phyloP scores from a whole-genome alignment of 2,113 vertebrate species.

The Leuciscus idus region DNA sequence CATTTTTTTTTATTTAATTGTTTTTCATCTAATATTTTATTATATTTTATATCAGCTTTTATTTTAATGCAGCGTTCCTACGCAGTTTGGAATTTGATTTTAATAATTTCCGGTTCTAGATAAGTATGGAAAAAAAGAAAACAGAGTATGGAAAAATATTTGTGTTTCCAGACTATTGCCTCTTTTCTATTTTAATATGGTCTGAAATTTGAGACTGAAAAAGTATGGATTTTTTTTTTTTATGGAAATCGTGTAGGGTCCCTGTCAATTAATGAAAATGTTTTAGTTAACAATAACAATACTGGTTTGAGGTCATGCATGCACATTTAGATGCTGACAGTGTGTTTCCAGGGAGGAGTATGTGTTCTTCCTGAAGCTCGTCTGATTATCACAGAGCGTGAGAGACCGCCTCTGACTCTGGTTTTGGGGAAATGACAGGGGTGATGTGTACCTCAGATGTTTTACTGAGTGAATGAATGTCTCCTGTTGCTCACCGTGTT shows the following conservation, averaged over 20 bases:
- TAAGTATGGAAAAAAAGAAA: too few relatives aligned
- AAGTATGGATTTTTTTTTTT: too few relatives aligned
- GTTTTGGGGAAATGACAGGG: background rate
- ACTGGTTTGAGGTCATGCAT: background rate
- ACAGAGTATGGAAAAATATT: too few relatives aligned
- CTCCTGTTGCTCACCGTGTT: background rate
- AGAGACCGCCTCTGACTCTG: background rate
- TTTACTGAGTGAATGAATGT: background rate
- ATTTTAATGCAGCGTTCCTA: background rate
- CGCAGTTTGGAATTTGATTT: too few relatives aligned
- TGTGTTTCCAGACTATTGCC: too few relatives aligned
- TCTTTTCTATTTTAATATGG: too few relatives aligned
- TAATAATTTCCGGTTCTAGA: too few relatives aligned
- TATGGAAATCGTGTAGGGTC: too few relatives aligned
- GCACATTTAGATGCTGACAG: background rate
- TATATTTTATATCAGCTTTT: background rate
- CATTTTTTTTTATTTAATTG: too few relatives aligned
- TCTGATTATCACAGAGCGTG: slow-evolving; percentile 5
- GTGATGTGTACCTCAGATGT: background rate
- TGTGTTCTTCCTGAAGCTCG: slow-evolving; percentile 8
- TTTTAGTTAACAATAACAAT: background rate
- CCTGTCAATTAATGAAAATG: background rate
- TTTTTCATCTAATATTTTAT: background rate
- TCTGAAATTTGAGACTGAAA: too few relatives aligned
- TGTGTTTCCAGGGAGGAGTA: slow-evolving; percentile 33